A percentile compares a stretch with the other conserved stretches of the same genome.
Evolutionary conservation across 2,113 vertebrate species (phyloP).

Genomic region (Dromas ardeola): DNA sequence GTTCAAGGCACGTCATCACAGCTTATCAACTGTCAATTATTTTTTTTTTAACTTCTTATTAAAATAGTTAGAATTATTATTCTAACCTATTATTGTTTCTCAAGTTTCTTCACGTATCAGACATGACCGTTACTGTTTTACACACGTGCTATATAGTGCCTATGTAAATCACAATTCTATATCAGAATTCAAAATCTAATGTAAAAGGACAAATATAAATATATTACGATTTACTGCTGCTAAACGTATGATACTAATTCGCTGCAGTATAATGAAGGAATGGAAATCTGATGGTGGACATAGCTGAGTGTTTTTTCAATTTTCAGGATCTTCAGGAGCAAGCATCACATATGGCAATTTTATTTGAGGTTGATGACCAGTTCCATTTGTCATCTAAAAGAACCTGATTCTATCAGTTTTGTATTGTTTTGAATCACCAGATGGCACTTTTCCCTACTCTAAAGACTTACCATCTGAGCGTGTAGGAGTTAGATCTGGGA

Average conservation of each 20-base stretch:
- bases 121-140: background rate
- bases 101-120: background rate
- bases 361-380: background rate
- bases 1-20: background rate
- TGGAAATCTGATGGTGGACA: background rate
- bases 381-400: background rate
- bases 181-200: background rate
- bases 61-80: background rate
- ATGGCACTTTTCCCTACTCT: background rate
- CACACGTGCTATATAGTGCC: background rate
- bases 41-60: background rate
- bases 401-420: background rate
- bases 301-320: background rate
- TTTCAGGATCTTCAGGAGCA: background rate
- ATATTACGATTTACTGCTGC: background rate
- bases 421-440: constrained; percentile 7
- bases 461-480: background rate
- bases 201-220: background rate
- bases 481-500: background rate
- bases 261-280: background rate
- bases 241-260: background rate
- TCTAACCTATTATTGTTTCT: background rate
- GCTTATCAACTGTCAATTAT: background rate
- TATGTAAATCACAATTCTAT: background rate
- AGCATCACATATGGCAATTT: background rate